Conservation (phyloP, 64 coral and sea anemone species). For the Cladopsammia gracilis region DNA sequence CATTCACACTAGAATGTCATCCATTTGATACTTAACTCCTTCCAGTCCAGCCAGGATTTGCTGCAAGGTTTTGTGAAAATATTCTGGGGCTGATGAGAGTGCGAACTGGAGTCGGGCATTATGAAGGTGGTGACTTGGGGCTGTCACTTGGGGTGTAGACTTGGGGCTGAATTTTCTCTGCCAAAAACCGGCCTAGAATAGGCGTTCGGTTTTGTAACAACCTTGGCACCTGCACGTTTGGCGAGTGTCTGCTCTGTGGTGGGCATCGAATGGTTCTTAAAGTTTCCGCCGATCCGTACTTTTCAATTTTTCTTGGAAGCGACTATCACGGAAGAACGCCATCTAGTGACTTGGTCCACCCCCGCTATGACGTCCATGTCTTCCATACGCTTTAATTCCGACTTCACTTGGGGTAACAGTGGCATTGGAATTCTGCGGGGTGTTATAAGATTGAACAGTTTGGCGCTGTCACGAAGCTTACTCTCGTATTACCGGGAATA, state of each 20-base stretch:
- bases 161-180: too few relatives aligned
- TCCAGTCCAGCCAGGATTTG: too few relatives aligned
- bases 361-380: conserved; percentile 3
- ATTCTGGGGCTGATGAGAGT: too few relatives aligned
- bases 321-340: conserved; percentile 27
- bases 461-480: neutral
- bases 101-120: too few relatives aligned
- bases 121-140: too few relatives aligned
- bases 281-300: neutral
- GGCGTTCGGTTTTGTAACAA: conserved; percentile 61
- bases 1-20: too few relatives aligned
- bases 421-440: conserved; percentile 30
- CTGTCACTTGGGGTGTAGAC: too few relatives aligned
- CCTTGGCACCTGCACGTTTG: neutral
- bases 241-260: neutral
- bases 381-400: conserved; percentile 35
- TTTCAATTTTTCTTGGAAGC: conserved; percentile 29
- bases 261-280: neutral
- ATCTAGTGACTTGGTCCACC: conserved; percentile 33
- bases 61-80: too few relatives aligned
- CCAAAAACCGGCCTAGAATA: too few relatives aligned
- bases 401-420: conserved; percentile 45
- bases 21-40: too few relatives aligned
- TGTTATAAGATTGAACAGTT: conserved; percentile 22
- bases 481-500: conserved; percentile 10